Conservation (phyloP, 2,888 invertebrate species). For the Ectemnius cavifrons region DNA sequence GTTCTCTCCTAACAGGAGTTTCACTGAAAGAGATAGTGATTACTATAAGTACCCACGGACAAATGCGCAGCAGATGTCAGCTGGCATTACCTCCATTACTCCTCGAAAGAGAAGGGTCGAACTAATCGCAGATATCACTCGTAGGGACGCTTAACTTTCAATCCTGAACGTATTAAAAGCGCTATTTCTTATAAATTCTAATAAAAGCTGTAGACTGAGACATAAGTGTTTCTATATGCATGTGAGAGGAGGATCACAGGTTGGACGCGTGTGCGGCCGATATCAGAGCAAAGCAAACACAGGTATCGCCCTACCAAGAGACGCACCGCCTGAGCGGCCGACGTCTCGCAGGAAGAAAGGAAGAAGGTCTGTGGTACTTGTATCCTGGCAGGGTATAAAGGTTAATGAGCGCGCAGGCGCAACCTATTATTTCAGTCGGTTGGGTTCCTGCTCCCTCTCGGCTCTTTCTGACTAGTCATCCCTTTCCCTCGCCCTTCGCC, state of each 20-base stretch:
- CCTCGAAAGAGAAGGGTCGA: neutral
- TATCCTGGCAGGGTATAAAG: slow-evolving; percentile 76
- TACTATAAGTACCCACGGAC: neutral
- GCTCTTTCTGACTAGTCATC: slow-evolving; percentile 46
- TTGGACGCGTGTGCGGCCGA: slow-evolving; percentile 53
- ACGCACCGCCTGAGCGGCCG: slow-evolving; percentile 38
- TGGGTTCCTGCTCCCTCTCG: slow-evolving; percentile 58
- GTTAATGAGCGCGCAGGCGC: slow-evolving; percentile 77
- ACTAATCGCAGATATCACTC: neutral
- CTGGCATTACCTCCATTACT: neutral
- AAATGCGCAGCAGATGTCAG: slow-evolving; percentile 1
- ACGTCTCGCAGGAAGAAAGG: slow-evolving; percentile 62
- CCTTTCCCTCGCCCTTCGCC: slow-evolving; percentile 24
- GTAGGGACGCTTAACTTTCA: too few relatives aligned
- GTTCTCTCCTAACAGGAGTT: too few relatives aligned
- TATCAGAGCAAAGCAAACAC: slow-evolving; percentile 62
- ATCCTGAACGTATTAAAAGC: too few relatives aligned
- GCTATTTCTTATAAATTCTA: neutral
- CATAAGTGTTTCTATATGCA: too few relatives aligned
- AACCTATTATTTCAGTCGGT: slow-evolving; percentile 77
- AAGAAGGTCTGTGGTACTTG: slow-evolving; percentile 75
- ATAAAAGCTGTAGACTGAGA: slow-evolving; percentile 17
- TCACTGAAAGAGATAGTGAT: too few relatives aligned
- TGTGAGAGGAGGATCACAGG: slow-evolving; percentile 21
- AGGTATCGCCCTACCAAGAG: slow-evolving; percentile 49